Evolutionary conservation across 2,113 vertebrate genomes (phyloP).

Genomic region (Ceyx cyanopectus): DNA sequence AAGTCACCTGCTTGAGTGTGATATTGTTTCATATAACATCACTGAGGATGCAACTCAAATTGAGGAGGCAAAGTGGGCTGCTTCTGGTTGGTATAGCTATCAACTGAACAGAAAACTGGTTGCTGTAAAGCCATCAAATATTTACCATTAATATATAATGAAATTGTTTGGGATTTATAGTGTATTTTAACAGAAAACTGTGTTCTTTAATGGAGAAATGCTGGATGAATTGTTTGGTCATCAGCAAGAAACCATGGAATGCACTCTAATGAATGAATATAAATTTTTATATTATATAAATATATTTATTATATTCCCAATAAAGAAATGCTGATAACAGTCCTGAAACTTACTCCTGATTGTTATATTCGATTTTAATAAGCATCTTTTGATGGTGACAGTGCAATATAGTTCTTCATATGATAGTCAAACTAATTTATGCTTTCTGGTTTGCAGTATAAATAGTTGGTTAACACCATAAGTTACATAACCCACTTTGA

Average conservation of each 20-base stretch:
- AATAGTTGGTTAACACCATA: neutral
- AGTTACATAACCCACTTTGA: neutral
- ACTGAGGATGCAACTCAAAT: slow-evolving; percentile 81
- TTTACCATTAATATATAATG: neutral
- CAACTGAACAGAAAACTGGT: neutral
- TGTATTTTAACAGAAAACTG: neutral
- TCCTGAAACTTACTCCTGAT: neutral
- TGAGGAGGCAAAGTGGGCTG: slow-evolving; percentile 90
- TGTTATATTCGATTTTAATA: neutral
- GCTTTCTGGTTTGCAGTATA: neutral
- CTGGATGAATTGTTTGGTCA: neutral
- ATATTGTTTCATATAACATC: slow-evolving; percentile 90
- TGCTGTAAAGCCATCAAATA: neutral
- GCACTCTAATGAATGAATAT: neutral
- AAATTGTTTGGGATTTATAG: neutral
- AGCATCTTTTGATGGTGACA: neutral
- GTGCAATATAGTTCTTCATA: neutral
- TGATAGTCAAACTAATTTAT: neutral
- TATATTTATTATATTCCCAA: neutral
- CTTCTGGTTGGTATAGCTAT: slow-evolving; percentile 80
- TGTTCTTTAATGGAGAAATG: neutral
- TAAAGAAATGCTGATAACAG: neutral
- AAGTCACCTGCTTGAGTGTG: slow-evolving; percentile 82
- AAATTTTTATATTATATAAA: no score
- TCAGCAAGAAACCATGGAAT: neutral